A percentile compares a stretch with the other conserved stretches of the same genome.
These are phyloP conservation scores for Phrynocephalus vlangalii DNA, from an alignment of 2,797 vertebrate genomes.

Conservation along the genomic window DNA sequence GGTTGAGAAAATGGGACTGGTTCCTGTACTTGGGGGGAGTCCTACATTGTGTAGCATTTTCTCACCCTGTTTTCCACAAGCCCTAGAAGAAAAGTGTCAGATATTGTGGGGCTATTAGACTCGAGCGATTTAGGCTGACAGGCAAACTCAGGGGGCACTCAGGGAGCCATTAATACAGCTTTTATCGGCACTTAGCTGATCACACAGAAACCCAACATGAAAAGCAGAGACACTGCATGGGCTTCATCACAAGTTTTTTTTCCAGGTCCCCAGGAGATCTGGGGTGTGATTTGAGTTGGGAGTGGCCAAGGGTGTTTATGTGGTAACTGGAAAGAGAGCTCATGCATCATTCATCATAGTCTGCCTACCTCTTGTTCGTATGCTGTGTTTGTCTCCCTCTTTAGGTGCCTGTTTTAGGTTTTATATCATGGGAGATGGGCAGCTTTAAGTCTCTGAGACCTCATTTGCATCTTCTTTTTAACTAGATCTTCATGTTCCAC, in stretches of 20 bases:
- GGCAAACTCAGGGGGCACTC: slow-evolving; percentile 19
- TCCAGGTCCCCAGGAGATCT: slow-evolving; percentile 19
- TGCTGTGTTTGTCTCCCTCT: slow-evolving; percentile 10
- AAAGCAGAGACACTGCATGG: background rate
- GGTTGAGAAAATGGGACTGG: slow-evolving; percentile 67
- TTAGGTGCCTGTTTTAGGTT: background rate
- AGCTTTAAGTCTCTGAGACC: background rate
- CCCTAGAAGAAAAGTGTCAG: slow-evolving; percentile 46
- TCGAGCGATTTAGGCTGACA: background rate
- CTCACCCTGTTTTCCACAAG: background rate
- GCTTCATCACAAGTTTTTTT: background rate
- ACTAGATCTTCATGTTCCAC: background rate
- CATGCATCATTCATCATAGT: fast-evolving
- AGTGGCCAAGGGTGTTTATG: slow-evolving; percentile 36
- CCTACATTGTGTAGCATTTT: slow-evolving; percentile 43
- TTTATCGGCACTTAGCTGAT: slow-evolving; percentile 34
- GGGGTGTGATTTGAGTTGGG: background rate
- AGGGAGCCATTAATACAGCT: slow-evolving; percentile 52
- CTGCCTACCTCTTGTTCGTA: background rate
- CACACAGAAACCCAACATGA: background rate
- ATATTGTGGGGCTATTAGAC: slow-evolving; percentile 46
- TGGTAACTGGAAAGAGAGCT: fast-evolving
- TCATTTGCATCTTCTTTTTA: background rate
- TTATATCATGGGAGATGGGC: background rate
- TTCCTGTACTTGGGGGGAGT: slow-evolving; percentile 28